These are phyloP conservation scores for Synaphobranchus kaupii DNA, from an alignment of 2,797 vertebrate genomes.

Conservation along the genomic window DNA sequence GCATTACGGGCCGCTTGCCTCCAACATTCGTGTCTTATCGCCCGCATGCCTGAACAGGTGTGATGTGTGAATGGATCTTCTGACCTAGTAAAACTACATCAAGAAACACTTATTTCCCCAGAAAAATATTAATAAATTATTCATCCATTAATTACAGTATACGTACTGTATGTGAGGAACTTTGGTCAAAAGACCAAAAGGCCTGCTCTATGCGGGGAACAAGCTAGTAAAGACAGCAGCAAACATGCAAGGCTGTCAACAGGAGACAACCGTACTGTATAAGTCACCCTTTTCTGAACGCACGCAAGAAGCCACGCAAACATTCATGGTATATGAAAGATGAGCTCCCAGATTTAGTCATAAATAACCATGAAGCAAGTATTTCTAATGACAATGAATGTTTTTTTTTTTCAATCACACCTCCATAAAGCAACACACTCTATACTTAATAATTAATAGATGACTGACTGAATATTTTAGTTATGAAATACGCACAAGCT, in stretches of 20 bases:
- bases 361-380: neutral
- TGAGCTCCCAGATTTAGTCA: neutral
- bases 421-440: constrained; percentile 68
- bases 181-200: neutral
- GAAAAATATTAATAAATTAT: constrained; percentile 5
- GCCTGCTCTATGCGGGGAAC: neutral
- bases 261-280: neutral
- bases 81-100: neutral
- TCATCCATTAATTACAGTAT: neutral
- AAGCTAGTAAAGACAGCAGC: neutral
- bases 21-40: neutral
- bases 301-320: constrained; percentile 1
- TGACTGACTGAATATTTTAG: constrained; percentile 51
- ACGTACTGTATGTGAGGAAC: neutral
- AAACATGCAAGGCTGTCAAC: neutral
- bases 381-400: constrained; percentile 10
- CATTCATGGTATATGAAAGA: neutral
- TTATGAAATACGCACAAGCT: constrained; percentile 53
- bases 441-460: constrained; percentile 67
- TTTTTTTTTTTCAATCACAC: constrained; percentile 57
- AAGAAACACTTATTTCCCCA: neutral
- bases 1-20: neutral
- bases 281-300: neutral
- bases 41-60: neutral
- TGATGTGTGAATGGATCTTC: neutral